Percentiles rank a stretch among this genome's conserved stretches.
Evolutionary conservation across 1,140 invertebrate genomes (phyloP).

Genomic region (Caenorhabditis elegans): WBcel235 BX284605.5:11951001-11951500

Average conservation of each 20-base stretch:
- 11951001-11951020: too few relatives aligned
- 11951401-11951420: background rate
- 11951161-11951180: conserved; percentile 19
- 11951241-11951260: background rate
- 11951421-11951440: background rate
- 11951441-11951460: background rate
- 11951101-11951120: too few relatives aligned
- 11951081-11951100: too few relatives aligned
- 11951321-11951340: background rate
- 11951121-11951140: background rate
- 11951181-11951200: background rate
- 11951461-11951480: too few relatives aligned
- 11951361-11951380: background rate
- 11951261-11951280: background rate
- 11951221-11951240: background rate
- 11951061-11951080: too few relatives aligned
- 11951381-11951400: background rate
- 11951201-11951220: conserved; percentile 32
- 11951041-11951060: too few relatives aligned
- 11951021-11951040: too few relatives aligned
- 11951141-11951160: background rate
- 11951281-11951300: conserved; percentile 29
- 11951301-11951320: conserved; percentile 15
- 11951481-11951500: conserved; percentile 21
- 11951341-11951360: background rate